A percentile compares a stretch with the other conserved stretches of the same genome.
These are phyloP conservation scores for Hippoglossus stenolepis DNA, from an alignment of 2,113 vertebrate genomes.

Conservation along the genomic window DNA sequence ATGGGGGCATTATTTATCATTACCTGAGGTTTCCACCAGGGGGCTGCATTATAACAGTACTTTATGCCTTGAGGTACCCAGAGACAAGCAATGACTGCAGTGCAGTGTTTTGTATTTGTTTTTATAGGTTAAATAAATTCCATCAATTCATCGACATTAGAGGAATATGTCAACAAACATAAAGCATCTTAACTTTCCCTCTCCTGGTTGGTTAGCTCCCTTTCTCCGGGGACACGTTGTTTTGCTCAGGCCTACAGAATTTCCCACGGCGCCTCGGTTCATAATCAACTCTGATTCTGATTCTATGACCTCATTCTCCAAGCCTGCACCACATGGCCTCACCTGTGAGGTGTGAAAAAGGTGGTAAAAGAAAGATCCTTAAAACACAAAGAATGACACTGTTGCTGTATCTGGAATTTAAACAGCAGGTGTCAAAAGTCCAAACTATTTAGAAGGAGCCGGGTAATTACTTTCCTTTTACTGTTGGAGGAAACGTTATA, in stretches of 20 bases:
- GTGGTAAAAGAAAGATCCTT: neutral
- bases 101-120: neutral
- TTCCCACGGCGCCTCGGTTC: too few species aligned
- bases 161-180: neutral
- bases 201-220: too few species aligned
- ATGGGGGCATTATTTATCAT: neutral
- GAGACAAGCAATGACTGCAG: neutral
- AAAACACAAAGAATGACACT: constrained; percentile 20
- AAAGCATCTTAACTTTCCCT: too few species aligned
- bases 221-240: too few species aligned
- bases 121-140: neutral
- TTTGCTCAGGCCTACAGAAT: too few species aligned
- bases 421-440: constrained; percentile 16
- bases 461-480: constrained; percentile 33
- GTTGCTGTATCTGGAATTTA: constrained; percentile 20
- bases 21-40: constrained; percentile 5
- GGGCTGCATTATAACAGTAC: neutral
- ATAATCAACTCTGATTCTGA: too few species aligned
- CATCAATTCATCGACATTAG: neutral
- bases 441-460: constrained; percentile 27
- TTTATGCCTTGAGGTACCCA: neutral
- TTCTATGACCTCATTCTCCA: too few species aligned
- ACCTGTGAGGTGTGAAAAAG: neutral
- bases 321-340: neutral
- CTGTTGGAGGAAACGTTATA: neutral